Evolutionary conservation across 2,888 invertebrate genomes (phyloP).

Genomic region (Melieria picta): DNA sequence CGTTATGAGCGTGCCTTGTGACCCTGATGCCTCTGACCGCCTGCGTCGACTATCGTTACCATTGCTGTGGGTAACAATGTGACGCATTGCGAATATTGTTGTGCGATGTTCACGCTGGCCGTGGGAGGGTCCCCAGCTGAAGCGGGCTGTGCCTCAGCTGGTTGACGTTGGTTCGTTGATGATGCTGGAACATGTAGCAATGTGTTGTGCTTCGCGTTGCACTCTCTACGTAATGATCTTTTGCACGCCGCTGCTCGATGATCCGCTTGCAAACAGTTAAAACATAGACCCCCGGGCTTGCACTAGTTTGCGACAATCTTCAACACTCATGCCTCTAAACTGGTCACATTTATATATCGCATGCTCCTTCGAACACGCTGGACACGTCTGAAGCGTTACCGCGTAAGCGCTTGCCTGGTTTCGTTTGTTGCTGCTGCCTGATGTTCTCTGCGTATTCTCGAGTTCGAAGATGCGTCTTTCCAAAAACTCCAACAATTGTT

Average conservation of each 20-base stretch:
- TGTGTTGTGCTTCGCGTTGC: conserved; percentile 32
- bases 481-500: conserved; percentile 33
- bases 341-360: conserved; percentile 28
- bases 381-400: conserved; percentile 13
- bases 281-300: conserved; percentile 23
- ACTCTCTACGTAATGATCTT: conserved; percentile 22
- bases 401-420: background rate
- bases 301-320: conserved; percentile 21
- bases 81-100: background rate
- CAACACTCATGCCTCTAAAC: conserved; percentile 16
- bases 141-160: background rate
- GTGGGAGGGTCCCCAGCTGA: background rate
- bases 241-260: conserved; percentile 33
- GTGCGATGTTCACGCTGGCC: conserved; percentile 4
- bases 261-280: conserved; percentile 33
- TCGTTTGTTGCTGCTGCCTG: background rate
- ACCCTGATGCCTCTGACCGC: conserved; percentile 3
- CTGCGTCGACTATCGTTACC: conserved; percentile 16
- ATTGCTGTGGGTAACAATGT: conserved; percentile 27
- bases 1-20: background rate
- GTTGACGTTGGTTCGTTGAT: background rate
- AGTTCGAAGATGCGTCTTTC: conserved; percentile 33
- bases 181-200: conserved; percentile 21
- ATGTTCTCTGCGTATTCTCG: conserved; percentile 11
- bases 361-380: conserved; percentile 18